Evolutionary conservation across 2,888 invertebrate species (phyloP), one percentile per base, ranked within the genome.

Genomic region (Apodemia mormo): DNA sequence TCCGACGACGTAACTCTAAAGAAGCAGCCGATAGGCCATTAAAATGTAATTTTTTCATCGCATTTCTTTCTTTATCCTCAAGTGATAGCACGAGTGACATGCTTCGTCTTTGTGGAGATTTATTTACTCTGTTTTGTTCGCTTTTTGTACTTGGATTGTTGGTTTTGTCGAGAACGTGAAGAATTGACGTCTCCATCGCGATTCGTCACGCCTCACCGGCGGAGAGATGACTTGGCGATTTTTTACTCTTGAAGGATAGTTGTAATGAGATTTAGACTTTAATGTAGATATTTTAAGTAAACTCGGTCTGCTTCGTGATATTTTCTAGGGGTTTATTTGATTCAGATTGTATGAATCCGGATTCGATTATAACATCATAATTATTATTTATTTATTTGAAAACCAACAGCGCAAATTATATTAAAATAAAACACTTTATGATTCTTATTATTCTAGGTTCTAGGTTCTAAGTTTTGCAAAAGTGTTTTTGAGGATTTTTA

Each of bases 101-200:
- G 75, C 76, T 68, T 74, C 76, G 75, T 76, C 77, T 76, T 77
- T 78, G 77, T 73, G 73, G 76, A 80, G 79, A 77, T 79, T 79
- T 76, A 74, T 76, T 77, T 81, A 76, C 74, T 73, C 71, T 73
- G 70, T 76, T 74, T 74, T 75, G 73, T 78, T 74, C 74, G 70
- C 81, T 81, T 83, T 85, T 85, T 82, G 76, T 82, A 81, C 80
- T 82, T 82, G 82, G 86, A 87, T 89, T 90, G 91, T 92, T 90
- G 90, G 89, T 91, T 92, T 91, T 90, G 84, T 90, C 82, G 83
- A 85, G 86, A 86, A 87, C 82, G 85, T 83, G 81, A 84, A 86
- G 85, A 86, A 90, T 88, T 88, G 88, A 90, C 88, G 90, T 86
- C 87, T 91, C 82, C 85, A 87, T 90, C 81, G 87, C 85, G 80